Percentiles rank a stretch among this genome's conserved stretches.
Evolutionary conservation across 1,140 invertebrate genomes (phyloP).

Genomic region (Mylabris phalerata): DNA sequence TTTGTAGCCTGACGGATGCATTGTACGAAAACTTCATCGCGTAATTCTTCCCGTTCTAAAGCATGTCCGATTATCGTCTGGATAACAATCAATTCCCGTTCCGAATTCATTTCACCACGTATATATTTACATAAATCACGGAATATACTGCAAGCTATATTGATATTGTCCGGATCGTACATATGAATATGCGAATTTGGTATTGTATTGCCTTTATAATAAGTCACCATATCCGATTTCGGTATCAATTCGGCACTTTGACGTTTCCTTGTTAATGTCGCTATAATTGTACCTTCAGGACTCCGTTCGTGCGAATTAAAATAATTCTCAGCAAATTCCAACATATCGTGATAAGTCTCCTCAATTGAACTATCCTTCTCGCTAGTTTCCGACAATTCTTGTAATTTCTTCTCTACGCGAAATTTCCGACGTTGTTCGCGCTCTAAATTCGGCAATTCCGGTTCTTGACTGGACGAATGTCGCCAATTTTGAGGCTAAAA

Average conservation of each 20-base stretch:
- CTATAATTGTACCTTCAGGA: conserved; percentile 81
- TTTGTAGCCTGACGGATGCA: conserved; percentile 80
- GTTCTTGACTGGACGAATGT: conserved; percentile 31
- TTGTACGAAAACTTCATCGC: conserved; percentile 86
- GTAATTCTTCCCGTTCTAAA: conserved; percentile 78
- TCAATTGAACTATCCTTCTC: conserved; percentile 51
- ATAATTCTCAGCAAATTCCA: conserved; percentile 89
- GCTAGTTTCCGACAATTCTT: conserved; percentile 58
- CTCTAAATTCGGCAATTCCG: conserved; percentile 44
- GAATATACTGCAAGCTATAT: conserved; percentile 83
- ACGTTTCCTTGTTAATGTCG: conserved; percentile 75
- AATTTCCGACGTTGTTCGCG: conserved; percentile 71
- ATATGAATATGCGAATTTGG: conserved; percentile 91
- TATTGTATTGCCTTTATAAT: conserved; percentile 79
- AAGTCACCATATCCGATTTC: conserved; percentile 89
- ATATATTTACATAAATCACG: conserved; percentile 83
- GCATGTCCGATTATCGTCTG: conserved; percentile 80
- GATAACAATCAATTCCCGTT: conserved; percentile 73
- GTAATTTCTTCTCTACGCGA: conserved; percentile 76
- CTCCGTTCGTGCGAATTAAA: conserved; percentile 86
- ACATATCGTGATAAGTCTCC: conserved; percentile 69
- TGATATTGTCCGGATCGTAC: conserved; percentile 91
- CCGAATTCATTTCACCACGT: conserved; percentile 73
- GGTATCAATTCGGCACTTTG: conserved; percentile 73
- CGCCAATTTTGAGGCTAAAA: conserved; percentile 37